phyloP scores from a whole-genome alignment of 2,888 invertebrate genomes.

The Nemurella pictetii region DNA sequence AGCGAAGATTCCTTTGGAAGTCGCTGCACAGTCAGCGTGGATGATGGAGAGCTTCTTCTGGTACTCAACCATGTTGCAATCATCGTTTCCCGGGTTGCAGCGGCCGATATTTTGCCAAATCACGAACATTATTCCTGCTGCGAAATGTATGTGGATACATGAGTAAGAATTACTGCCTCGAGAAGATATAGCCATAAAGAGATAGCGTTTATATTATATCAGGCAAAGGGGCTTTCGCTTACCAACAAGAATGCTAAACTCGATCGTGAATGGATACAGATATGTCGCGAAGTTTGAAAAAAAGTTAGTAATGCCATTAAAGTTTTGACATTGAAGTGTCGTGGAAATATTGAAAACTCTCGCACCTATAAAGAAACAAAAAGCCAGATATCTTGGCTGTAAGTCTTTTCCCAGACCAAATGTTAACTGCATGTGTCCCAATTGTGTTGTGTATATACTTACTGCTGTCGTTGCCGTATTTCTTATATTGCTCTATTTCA shows the following conservation, averaged over 20 bases:
- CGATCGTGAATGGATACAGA: conserved; percentile 78
- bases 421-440: no score
- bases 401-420: no score
- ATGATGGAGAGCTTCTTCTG: conserved; percentile 56
- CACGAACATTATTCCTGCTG: conserved; percentile 71
- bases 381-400: no score
- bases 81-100: conserved; percentile 51
- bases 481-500: not conserved
- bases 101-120: conserved; percentile 75
- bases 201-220: no score
- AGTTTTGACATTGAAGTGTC: not conserved
- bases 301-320: not conserved
- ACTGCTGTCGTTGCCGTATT: conserved; percentile 41
- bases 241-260: conserved; percentile 78
- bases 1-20: conserved; percentile 73
- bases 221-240: no score
- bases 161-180: not conserved
- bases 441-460: no score
- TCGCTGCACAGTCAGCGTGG: conserved; percentile 74
- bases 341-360: not conserved
- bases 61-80: conserved; percentile 49
- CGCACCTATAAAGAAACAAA: conserved; percentile 45
- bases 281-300: conserved; percentile 67
- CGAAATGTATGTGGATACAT: conserved; percentile 43
- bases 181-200: no score